Base-by-base conservation (phyloP, 2,888 invertebrate genomes). In the Caenorhabditis afra region DNA sequence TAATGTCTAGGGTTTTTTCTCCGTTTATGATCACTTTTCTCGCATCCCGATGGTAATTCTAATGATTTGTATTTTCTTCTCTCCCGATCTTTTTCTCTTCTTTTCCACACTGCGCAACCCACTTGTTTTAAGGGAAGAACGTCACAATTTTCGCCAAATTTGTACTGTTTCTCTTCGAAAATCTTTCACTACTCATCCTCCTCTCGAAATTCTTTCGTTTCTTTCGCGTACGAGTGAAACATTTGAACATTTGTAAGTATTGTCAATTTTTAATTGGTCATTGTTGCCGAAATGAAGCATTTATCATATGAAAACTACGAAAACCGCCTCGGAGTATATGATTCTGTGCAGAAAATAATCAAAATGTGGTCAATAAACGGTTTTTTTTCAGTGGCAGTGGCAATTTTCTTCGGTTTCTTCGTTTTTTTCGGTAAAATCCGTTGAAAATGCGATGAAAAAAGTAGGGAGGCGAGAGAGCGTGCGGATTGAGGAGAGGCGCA, bases 191-290 rank as follows among this genome's bases (percentile, higher is more conserved):
- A 29, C 7, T 29, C 7, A 45, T 62, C 47, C 62, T 61, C 61
- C 70, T 52, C 23, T 0, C 23, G 22, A 49, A n/a, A 14, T 52
- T 52, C 29, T 29, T 29, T 29, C 68, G 39, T 62, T 62, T 35
- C 58, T 52, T 55, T 62, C 23, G 53, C 61, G 20, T 70, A 71
- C 71, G 71, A 64, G 62, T 71, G 71, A 71, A 20, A 49, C 16
- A 52, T 23, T 52, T 4, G 10, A 58, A 50, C 22, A 35, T 20
- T 52, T 59, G 29, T 44, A 29, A 29, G 29, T 29, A 29, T 29
- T 7, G 3, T 29, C 7, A 29, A n/a, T n/a, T 29, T 29, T 50
- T 22, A 35, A 47, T 68, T 39, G 44, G 64, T 52, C 50, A 64
- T 22, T 41, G 37, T 57, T 65, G 29, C 35, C 22, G 0, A 14